Evolutionary conservation across 2,797 vertebrate genomes (phyloP), one percentile per base, ranked within the genome.

Genomic region (Sebastes matsubarae): DNA sequence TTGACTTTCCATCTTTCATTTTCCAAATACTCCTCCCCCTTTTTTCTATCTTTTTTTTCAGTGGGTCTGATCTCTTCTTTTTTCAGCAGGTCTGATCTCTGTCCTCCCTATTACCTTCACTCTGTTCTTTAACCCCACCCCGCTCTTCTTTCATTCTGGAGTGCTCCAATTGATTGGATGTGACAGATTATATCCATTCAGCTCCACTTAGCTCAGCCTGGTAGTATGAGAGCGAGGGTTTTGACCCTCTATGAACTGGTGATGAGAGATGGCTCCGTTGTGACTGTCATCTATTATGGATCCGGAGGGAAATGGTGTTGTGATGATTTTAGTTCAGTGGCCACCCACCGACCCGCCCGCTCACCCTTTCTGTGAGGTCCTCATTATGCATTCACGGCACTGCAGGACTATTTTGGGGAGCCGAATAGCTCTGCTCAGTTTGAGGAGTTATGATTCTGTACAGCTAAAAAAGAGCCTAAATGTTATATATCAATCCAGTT

Each of bases 1-100:
- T 79, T 76, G 82, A 86, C 83, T 90, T 79, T 82, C 80, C 80
- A 83, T 88, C 79, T 83, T 89, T 90, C 83, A 85, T 75, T 88
- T 83, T 71, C 75, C 81, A 67, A 32, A 29, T 5, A 16, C 75
- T 42, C 68, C 27, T 38, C 75, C 36, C 50, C n/a, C 24, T 72
- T 38, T 29, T 58, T 58, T 32, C 8, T 14, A 7, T 57, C 2
- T 80, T 16, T 55, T 46, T 46, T 55, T 59, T 58, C 46, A 8
- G n/a, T 5, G 32, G 52, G 60, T 75, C 52, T 81, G 81, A 88
- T 82, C 86, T 74, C 50, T 46, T n/a, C 20, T n/a, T 59, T 46
- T 59, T 59, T 50, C 46, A 9, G 25, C 3, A 32, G 52, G 58
- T 75, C 52, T 81, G 83, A 88, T 87, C 86, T 74, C 50, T 46